A percentile compares a stretch with the other conserved stretches of the same genome.
Conservation (phyloP, 2,113 vertebrate genomes). For the Tachysurus vachellii region DNA sequence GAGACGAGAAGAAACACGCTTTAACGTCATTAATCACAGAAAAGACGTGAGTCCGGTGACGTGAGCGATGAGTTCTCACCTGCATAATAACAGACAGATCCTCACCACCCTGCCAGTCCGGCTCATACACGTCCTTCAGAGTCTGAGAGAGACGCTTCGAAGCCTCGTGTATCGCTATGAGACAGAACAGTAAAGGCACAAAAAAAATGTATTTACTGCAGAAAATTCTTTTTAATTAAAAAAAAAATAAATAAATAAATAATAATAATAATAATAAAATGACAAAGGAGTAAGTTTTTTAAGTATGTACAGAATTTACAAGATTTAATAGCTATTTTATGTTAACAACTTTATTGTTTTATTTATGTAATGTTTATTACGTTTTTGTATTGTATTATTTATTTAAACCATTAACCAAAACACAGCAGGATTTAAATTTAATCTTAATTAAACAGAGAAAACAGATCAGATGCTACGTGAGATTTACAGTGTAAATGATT, state of each 20-base stretch:
- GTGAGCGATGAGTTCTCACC: slow-evolving; percentile 62
- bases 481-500: no score
- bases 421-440: neutral
- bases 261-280: neutral
- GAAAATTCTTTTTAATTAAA: neutral
- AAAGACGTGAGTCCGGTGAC: neutral
- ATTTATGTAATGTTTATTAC: neutral
- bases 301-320: neutral
- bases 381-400: neutral
- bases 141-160: slow-evolving; percentile 87
- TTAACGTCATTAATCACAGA: neutral
- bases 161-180: slow-evolving; percentile 86
- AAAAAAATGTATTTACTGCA: neutral
- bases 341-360: neutral
- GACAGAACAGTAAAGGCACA: neutral
- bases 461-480: neutral
- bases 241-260: neutral
- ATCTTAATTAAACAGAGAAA: neutral
- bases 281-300: neutral
- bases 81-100: slow-evolving; percentile 82
- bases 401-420: neutral
- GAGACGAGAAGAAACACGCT: neutral
- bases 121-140: slow-evolving; percentile 83
- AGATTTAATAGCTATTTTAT: neutral
- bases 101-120: slow-evolving; percentile 82